Conservation (phyloP, 1,140 invertebrate genomes). For the Cheumatopsyche charites region DNA sequence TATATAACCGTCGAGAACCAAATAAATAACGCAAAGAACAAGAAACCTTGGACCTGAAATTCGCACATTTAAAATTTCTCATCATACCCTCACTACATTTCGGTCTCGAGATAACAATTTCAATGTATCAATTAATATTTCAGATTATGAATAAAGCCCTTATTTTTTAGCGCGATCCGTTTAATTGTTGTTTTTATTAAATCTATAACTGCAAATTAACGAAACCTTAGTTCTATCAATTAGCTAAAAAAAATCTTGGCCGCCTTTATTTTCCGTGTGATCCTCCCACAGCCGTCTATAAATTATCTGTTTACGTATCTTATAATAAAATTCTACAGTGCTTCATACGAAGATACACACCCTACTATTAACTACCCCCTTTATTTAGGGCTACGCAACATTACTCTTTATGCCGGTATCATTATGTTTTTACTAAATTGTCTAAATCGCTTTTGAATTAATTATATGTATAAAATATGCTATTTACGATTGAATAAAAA, state of each 20-base stretch:
- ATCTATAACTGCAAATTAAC: neutral
- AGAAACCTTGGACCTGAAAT: conserved; percentile 1
- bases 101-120: neutral
- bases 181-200: conserved; percentile 4
- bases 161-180: neutral
- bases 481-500: conserved; percentile 16
- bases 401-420: conserved; percentile 45
- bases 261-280: neutral
- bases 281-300: conserved; percentile 44
- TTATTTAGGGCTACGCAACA: conserved; percentile 25
- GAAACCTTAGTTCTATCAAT: neutral
- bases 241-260: conserved; percentile 3
- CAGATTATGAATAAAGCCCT: neutral
- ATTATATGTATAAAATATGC: neutral
- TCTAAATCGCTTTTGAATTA: conserved; percentile 17
- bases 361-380: conserved; percentile 45
- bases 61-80: neutral
- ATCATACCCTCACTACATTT: neutral
- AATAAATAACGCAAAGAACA: conserved; percentile 29
- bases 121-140: neutral
- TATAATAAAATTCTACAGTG: conserved; percentile 45
- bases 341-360: conserved; percentile 34
- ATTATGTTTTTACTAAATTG: conserved; percentile 7
- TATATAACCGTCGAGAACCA: conserved; percentile 4
- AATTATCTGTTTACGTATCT: conserved; percentile 48